A percentile compares a stretch with the other conserved stretches of the same genome.
These are phyloP conservation scores for Dryas iulia DNA, from an alignment of 1,140 invertebrate species.

Conservation along the genomic window DNA sequence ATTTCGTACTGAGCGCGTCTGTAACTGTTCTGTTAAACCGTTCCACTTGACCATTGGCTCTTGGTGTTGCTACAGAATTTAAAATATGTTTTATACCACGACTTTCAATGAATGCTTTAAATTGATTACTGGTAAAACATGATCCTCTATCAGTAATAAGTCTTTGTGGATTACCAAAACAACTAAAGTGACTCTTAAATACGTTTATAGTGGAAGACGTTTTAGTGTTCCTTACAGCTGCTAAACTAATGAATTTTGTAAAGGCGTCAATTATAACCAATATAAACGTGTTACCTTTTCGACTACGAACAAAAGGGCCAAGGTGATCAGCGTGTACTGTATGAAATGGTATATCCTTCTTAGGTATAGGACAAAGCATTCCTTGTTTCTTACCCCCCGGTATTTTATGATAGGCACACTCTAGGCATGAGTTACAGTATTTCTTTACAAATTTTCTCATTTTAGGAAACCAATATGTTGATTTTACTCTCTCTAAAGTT, in stretches of 20 bases:
- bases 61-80: slow-evolving; percentile 40
- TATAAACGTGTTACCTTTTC: slow-evolving; percentile 34
- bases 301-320: slow-evolving; percentile 34
- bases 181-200: slow-evolving; percentile 33
- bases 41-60: slow-evolving; percentile 46
- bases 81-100: slow-evolving; percentile 37
- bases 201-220: slow-evolving; percentile 23
- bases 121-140: slow-evolving; percentile 35
- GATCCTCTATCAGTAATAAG: slow-evolving; percentile 39
- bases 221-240: slow-evolving; percentile 38
- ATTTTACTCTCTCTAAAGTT: slow-evolving; percentile 5
- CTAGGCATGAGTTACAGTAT: slow-evolving; percentile 12
- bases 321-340: slow-evolving; percentile 40
- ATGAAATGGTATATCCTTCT: slow-evolving; percentile 45
- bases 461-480: slow-evolving; percentile 23
- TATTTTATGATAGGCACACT: slow-evolving; percentile 34
- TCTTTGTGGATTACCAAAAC: slow-evolving; percentile 34
- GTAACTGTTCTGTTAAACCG: slow-evolving; percentile 42
- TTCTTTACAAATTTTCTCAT: slow-evolving; percentile 27
- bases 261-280: slow-evolving; percentile 40
- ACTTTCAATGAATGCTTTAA: slow-evolving; percentile 32
- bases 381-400: slow-evolving; percentile 41
- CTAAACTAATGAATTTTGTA: slow-evolving; percentile 38
- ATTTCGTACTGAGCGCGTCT: slow-evolving; percentile 28
- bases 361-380: slow-evolving; percentile 48